Evolutionary conservation across 92 coral and sea anemone genomes (phyloP), one percentile per base, ranked within the genome.

Genomic region (Zoanthus sansibaricus): DNA sequence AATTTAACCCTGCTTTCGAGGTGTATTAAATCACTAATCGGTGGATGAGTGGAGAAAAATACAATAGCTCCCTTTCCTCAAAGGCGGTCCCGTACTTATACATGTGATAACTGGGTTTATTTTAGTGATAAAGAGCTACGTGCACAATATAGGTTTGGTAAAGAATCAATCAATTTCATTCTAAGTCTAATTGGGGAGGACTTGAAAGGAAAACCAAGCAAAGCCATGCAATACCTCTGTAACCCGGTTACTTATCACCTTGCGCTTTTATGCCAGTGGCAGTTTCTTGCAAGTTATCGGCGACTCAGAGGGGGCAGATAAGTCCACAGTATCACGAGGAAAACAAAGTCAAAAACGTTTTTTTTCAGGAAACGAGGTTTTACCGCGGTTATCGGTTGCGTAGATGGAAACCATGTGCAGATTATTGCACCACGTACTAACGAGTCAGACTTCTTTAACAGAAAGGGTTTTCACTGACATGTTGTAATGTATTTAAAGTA

Each of bases 381-480:
- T 47, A 70, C 83, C 5, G 45, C 18, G n/a, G 83, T 78, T 11
- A 78, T 78, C 15, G 83, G 70, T 2, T 78, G 83, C 54, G 69
- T 78, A n/a, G 70, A 78, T 7, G 42, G 70, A 0, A 69, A 7
- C n/a, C 73, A 69, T 37, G 5, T 69, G 1, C 12, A 37, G 3
- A 72, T 72, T 8, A 70, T 72, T 72, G 77, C 77, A 1, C 77
- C 77, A 0, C 6, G 42, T 10, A 3, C 3, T 21, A 44, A 42
- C 15, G 54, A 72, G 15, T 2, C 16, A 52, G 55, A 42, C 14
- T 56, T 10, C 14, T 15, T 56, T 4, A 56, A 56, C 14, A 15
- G 64, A 5, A 56, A 56, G 14, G 64, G 64, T 9, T 56, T 1
- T 16, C 18, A 56, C 14, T 25, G 25, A 25, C 25, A 25, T 25